Percentiles rank a stretch among this genome's conserved stretches.
Conservation (phyloP, 2,113 vertebrate species). For the Notiomystis cincta region DNA sequence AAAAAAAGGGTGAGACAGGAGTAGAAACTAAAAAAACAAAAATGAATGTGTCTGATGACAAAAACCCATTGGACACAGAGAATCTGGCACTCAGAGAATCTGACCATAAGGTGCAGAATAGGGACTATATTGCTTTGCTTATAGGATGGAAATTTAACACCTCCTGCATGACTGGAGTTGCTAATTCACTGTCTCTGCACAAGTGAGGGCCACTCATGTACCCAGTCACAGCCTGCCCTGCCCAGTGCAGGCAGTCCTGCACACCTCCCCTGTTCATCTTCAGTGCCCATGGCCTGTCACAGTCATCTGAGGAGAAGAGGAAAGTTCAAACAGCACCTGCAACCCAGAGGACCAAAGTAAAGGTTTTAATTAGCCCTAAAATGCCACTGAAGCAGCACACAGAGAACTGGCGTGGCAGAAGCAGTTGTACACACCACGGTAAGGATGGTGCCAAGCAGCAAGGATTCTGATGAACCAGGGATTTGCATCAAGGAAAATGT, state of each 20-base stretch:
- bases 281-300: not conserved
- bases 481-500: not conserved
- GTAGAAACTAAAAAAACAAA: not conserved
- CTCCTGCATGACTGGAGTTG: not conserved
- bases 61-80: not conserved
- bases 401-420: not conserved
- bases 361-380: not conserved
- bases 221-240: not conserved
- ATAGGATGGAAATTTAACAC: not conserved
- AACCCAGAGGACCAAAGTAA: not conserved
- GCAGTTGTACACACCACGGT: fast-evolving
- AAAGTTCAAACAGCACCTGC: not conserved
- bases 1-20: not conserved
- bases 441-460: not conserved
- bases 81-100: not conserved
- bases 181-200: not conserved
- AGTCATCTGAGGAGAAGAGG: not conserved
- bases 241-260: not conserved
- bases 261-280: not conserved
- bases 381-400: not conserved
- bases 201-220: fast-evolving
- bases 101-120: not conserved
- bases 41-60: not conserved
- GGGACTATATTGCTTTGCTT: not conserved
- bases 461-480: not conserved